A percentile compares a stretch with the other conserved stretches of the same genome.
phyloP scores from a whole-genome alignment of 2,888 invertebrate species.

The Aporophyla lueneburgensis region DNA sequence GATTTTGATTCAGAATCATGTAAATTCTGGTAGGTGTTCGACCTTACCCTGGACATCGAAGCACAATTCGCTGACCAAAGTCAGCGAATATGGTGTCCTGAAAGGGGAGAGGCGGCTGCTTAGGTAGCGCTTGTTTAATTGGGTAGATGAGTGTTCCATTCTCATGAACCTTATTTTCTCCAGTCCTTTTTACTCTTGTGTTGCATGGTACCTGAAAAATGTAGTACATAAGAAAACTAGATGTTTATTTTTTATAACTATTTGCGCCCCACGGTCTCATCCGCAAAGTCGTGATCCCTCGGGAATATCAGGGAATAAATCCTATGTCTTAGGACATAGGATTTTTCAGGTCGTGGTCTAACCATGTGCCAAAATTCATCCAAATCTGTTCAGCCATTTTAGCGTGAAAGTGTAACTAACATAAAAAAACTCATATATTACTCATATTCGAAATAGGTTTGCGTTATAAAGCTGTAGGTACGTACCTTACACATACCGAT shows the following conservation, averaged over 20 bases:
- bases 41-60: conserved; percentile 77
- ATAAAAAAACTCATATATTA: no score
- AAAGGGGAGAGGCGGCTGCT: conserved; percentile 68
- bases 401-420: no score
- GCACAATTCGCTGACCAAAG: conserved; percentile 61
- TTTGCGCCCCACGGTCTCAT: no score
- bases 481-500: conserved; percentile 79
- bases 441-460: no score
- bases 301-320: no score
- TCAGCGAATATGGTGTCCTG: conserved; percentile 70
- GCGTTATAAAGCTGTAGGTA: neutral
- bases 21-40: neutral
- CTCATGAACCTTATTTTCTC: neutral
- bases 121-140: conserved; percentile 65
- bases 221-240: neutral
- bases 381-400: no score
- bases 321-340: no score
- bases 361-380: no score
- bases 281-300: no score
- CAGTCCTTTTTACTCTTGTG: neutral
- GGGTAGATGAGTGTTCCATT: conserved; percentile 55
- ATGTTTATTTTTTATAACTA: neutral
- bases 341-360: no score
- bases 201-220: conserved; percentile 34
- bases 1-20: neutral